phyloP scores from a whole-genome alignment of 2,797 vertebrate species.

The Manis pentadactyla region DNA sequence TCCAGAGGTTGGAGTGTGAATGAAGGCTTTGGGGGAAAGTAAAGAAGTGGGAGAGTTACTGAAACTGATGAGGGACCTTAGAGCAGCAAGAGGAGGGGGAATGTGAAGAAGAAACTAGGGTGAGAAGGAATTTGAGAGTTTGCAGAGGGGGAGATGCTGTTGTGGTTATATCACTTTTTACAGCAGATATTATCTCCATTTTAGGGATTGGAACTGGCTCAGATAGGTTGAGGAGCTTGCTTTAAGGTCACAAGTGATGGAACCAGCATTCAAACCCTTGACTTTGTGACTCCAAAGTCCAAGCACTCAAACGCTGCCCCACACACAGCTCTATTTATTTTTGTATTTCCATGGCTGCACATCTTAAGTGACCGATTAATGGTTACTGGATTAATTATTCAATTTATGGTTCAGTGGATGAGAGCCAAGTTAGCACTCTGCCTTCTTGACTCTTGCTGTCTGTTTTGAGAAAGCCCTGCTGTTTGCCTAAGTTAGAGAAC shows the following conservation, averaged over 20 bases:
- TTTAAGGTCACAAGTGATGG: neutral
- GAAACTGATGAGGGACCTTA: neutral
- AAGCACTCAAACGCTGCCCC: neutral
- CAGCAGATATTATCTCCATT: neutral
- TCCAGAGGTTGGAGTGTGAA: slow-evolving; percentile 12
- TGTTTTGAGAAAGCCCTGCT: neutral
- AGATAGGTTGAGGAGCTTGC: neutral
- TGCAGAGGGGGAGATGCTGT: neutral
- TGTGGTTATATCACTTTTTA: neutral
- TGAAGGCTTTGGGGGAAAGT: slow-evolving; percentile 38
- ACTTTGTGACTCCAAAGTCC: neutral
- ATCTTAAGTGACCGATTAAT: neutral
- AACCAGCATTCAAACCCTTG: neutral
- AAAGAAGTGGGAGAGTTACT: neutral
- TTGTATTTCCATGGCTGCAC: neutral
- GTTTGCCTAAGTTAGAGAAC: neutral
- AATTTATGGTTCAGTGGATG: neutral
- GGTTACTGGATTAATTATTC: neutral
- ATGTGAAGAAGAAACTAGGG: slow-evolving; percentile 21
- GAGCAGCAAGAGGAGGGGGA: neutral
- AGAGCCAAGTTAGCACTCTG: neutral
- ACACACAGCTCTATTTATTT: neutral
- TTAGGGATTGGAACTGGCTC: neutral
- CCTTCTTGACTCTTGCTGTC: slow-evolving; percentile 39
- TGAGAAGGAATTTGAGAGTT: slow-evolving; percentile 30